A percentile compares a stretch with the other conserved stretches of the same genome.
Evolutionary conservation across 2,888 invertebrate species (phyloP).

Genomic region (Aethes cnicana): DNA sequence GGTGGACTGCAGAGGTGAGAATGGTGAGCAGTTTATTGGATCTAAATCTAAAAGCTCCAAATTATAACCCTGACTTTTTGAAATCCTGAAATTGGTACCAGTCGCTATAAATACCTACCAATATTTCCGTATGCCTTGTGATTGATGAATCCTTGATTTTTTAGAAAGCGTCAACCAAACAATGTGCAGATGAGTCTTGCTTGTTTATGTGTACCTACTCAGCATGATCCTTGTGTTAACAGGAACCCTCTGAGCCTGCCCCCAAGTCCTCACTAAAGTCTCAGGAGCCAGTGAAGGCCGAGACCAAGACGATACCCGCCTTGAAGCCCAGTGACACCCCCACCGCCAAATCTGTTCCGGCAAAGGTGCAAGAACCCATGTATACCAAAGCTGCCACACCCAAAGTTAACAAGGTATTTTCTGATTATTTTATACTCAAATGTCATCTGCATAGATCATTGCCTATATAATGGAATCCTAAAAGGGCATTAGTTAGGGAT

Average conservation of each 20-base stretch:
- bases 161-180: too few relatives aligned
- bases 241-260: slow-evolving; percentile 61
- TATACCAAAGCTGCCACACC: slow-evolving; percentile 68
- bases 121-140: too few relatives aligned
- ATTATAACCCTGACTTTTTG: too few relatives aligned
- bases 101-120: too few relatives aligned
- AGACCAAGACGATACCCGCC: slow-evolving; percentile 64
- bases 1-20: slow-evolving; percentile 67
- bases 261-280: slow-evolving; percentile 50
- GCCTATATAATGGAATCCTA: too few relatives aligned
- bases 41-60: too few relatives aligned
- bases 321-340: slow-evolving; percentile 60
- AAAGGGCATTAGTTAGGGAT: too few relatives aligned
- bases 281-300: slow-evolving; percentile 61
- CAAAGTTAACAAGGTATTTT: slow-evolving; percentile 60
- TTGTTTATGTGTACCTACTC: not conserved
- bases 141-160: too few relatives aligned
- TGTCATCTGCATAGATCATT: too few relatives aligned
- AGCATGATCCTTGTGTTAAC: slow-evolving; percentile 21
- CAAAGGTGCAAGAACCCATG: slow-evolving; percentile 70
- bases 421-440: too few relatives aligned
- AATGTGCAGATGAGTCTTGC: too few relatives aligned
- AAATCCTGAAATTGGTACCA: too few relatives aligned
- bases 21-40: slow-evolving; percentile 5
- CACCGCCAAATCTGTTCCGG: slow-evolving; percentile 61